A percentile compares a stretch with the other conserved stretches of the same genome.
Evolutionary conservation across 2,113 vertebrate genomes (phyloP).

Genomic region (Erinaceus europaeus): DNA sequence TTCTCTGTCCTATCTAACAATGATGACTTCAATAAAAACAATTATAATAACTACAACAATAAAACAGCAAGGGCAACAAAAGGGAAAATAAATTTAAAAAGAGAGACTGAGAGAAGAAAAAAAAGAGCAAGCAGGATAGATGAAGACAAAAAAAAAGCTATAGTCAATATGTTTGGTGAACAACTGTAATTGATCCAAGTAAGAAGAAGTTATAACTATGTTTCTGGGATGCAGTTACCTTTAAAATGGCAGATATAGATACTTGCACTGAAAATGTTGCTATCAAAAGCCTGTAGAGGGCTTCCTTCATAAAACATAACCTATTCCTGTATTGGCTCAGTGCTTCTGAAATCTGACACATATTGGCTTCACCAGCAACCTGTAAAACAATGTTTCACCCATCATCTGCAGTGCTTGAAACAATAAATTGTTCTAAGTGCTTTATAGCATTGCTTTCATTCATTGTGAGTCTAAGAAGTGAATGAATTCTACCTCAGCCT

Average conservation of each 20-base stretch:
- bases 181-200: not conserved
- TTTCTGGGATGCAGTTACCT: conserved; percentile 80
- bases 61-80: too few species aligned
- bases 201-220: not conserved
- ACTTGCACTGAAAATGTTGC: conserved; percentile 88
- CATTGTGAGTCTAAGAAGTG: not conserved
- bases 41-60: too few species aligned
- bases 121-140: too few species aligned
- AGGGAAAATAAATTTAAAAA: not conserved
- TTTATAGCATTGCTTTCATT: not conserved
- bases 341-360: conserved; percentile 92
- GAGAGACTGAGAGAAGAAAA: too few species aligned
- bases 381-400: conserved; percentile 67
- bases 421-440: not conserved
- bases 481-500: not conserved
- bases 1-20: too few species aligned
- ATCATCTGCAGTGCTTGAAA: not conserved
- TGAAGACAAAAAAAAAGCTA: not conserved
- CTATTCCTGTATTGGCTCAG: conserved; percentile 89
- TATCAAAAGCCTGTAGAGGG: conserved; percentile 90
- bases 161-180: not conserved
- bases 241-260: conserved; percentile 88
- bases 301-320: conserved; percentile 90
- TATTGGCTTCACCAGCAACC: conserved; percentile 92
- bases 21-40: too few species aligned